phyloP scores from a whole-genome alignment of 1,140 invertebrate species.

The Lucilia cuprina region DNA sequence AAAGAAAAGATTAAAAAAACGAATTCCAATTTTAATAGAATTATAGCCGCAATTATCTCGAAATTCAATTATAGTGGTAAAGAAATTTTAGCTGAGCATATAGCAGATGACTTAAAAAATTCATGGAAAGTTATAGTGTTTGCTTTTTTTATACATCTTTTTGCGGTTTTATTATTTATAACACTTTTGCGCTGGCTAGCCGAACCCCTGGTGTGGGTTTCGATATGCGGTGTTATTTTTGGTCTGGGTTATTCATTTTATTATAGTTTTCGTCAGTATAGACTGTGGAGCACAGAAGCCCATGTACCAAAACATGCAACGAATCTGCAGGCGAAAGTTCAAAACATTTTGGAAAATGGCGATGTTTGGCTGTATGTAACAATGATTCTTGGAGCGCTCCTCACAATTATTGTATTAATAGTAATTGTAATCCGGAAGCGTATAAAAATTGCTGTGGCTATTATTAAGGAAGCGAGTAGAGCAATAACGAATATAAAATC shows the following conservation, averaged over 20 bases:
- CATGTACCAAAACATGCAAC: constrained; percentile 56
- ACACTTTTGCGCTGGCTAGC: constrained; percentile 87
- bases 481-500: constrained; percentile 85
- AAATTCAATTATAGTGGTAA: constrained; percentile 50
- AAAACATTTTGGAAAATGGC: constrained; percentile 59
- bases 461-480: constrained; percentile 88
- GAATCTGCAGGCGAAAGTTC: constrained; percentile 58
- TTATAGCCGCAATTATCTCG: constrained; percentile 56
- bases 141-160: constrained; percentile 70
- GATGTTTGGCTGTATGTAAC: constrained; percentile 79
- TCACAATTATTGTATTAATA: constrained; percentile 77
- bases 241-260: constrained; percentile 69
- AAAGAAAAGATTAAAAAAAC: constrained; percentile 55
- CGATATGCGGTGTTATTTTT: constrained; percentile 75
- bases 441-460: constrained; percentile 86
- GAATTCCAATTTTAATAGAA: constrained; percentile 48
- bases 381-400: constrained; percentile 70
- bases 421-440: constrained; percentile 84
- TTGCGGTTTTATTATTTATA: constrained; percentile 87
- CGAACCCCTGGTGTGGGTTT: constrained; percentile 84
- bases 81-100: constrained; percentile 68
- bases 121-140: constrained; percentile 75
- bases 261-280: constrained; percentile 68
- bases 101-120: constrained; percentile 78
- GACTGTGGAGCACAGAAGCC: constrained; percentile 65